Evolutionary conservation across 2,888 invertebrate species (phyloP).

Genomic region (Ferdinandea cuprea): DNA sequence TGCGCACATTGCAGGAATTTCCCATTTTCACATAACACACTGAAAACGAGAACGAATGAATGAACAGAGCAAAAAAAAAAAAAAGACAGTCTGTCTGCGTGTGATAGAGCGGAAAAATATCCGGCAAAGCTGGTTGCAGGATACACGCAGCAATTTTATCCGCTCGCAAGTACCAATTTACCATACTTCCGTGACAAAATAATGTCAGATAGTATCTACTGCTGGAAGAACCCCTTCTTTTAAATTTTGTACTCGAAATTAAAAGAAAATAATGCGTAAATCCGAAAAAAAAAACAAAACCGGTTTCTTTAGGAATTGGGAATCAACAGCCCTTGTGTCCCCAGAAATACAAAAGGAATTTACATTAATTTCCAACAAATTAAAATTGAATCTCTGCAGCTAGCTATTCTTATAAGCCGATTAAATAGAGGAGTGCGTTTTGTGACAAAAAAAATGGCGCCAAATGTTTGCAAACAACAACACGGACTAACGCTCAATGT

Average conservation of each 20-base stretch:
- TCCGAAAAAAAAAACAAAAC: constrained; percentile 42
- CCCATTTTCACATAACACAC: background rate
- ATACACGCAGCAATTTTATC: constrained; percentile 36
- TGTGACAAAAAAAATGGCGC: constrained; percentile 45
- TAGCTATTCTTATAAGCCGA: constrained; percentile 70
- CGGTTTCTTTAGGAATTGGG: constrained; percentile 31
- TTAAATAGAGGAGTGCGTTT: constrained; percentile 51
- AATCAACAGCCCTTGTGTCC: constrained; percentile 30
- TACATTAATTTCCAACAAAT: constrained; percentile 70
- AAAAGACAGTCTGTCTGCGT: background rate
- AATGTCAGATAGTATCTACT: background rate
- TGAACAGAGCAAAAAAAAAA: background rate
- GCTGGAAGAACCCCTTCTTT: constrained; percentile 2
- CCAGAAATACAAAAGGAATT: constrained; percentile 51
- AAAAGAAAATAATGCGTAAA: constrained; percentile 58
- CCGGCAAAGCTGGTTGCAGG: background rate
- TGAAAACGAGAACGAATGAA: too few relatives aligned
- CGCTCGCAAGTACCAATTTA: constrained; percentile 45
- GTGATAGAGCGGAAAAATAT: constrained; percentile 21
- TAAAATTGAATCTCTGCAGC: constrained; percentile 60
- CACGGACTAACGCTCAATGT: constrained; percentile 34
- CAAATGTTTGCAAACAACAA: constrained; percentile 69
- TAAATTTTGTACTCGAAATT: constrained; percentile 28
- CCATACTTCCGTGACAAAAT: constrained; percentile 46
- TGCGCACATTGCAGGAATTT: constrained; percentile 43